A percentile compares a stretch with the other conserved stretches of the same genome.
Evolutionary conservation across 2,888 invertebrate species (phyloP).

Genomic region (Corythucha ciliata): DNA sequence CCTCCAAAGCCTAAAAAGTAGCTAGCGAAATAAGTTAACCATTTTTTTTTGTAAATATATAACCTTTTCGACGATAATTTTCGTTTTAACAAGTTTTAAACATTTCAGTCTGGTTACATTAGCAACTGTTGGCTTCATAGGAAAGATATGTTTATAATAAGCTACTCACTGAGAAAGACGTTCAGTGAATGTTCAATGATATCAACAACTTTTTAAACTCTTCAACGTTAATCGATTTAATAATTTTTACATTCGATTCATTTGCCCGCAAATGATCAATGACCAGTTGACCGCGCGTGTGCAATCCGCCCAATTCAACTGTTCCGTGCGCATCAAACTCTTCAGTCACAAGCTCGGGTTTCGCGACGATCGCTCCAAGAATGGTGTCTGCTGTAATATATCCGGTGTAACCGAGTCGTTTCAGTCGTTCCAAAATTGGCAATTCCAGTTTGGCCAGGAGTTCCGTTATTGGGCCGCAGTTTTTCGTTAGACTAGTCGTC

Average conservation of each 20-base stretch:
- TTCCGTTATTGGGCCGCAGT: slow-evolving; percentile 22
- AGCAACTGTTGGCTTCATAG: too few relatives aligned
- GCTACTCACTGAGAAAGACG: too few relatives aligned
- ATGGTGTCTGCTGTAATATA: slow-evolving; percentile 30
- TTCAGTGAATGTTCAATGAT: too few relatives aligned
- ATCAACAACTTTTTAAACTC: slow-evolving; percentile 22
- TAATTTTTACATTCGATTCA: slow-evolving; percentile 24
- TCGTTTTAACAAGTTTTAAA: too few relatives aligned
- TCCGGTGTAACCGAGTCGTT: slow-evolving; percentile 21
- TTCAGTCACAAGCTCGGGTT: slow-evolving; percentile 18
- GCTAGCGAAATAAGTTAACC: too few relatives aligned
- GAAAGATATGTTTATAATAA: too few relatives aligned
- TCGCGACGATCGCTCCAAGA: slow-evolving; percentile 21
- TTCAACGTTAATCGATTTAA: slow-evolving; percentile 26
- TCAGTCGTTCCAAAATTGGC: slow-evolving; percentile 25
- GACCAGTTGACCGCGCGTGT: slow-evolving; percentile 32
- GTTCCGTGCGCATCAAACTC: slow-evolving; percentile 17
- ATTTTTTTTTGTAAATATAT: too few relatives aligned
- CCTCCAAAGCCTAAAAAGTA: too few relatives aligned
- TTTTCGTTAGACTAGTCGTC: slow-evolving; percentile 19
- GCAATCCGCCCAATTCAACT: slow-evolving; percentile 26
- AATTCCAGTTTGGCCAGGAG: slow-evolving; percentile 29
- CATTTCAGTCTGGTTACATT: too few relatives aligned
- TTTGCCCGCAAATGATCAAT: slow-evolving; percentile 26
- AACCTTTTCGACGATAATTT: too few relatives aligned